Percentiles rank a stretch among this genome's conserved stretches.
phyloP scores from a whole-genome alignment of 1,140 invertebrate genomes.

The Eumeta japonica region DNA sequence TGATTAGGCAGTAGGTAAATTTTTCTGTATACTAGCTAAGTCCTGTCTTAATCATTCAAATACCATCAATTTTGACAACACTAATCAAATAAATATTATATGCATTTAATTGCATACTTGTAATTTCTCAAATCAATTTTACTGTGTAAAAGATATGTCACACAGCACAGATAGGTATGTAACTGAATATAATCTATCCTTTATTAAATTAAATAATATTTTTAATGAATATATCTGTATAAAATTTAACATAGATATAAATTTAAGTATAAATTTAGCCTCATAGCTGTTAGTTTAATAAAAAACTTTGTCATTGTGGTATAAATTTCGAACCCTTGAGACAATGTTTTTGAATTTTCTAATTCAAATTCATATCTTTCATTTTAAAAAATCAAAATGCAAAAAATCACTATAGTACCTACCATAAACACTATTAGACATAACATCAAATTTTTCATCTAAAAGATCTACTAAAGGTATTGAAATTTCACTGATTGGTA shows the following conservation, averaged over 20 bases:
- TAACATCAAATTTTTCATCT: slow-evolving; percentile 28
- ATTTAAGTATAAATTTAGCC: not conserved
- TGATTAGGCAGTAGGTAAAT: not conserved
- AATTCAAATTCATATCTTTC: not conserved
- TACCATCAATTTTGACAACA: not conserved
- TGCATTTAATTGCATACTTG: too few relatives aligned
- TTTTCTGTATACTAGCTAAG: too few relatives aligned
- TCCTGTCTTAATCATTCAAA: not conserved
- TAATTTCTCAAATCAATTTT: too few relatives aligned
- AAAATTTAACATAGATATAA: not conserved
- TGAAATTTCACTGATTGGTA: slow-evolving; percentile 25
- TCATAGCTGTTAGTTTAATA: not conserved
- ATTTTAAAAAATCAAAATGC: not conserved
- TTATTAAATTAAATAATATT: too few relatives aligned
- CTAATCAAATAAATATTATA: too few relatives aligned
- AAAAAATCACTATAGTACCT: slow-evolving; percentile 5
- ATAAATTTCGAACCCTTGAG: not conserved
- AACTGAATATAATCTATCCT: too few relatives aligned
- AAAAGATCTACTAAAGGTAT: slow-evolving; percentile 24
- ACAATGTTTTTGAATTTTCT: not conserved
- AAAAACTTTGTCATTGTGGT: not conserved
- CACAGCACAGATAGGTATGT: too few relatives aligned
- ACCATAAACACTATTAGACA: slow-evolving; percentile 17
- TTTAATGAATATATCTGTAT: not conserved
- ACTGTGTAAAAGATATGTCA: too few relatives aligned